Conservation (phyloP, 2,113 vertebrate species). For the Xyrauchen texanus region DNA sequence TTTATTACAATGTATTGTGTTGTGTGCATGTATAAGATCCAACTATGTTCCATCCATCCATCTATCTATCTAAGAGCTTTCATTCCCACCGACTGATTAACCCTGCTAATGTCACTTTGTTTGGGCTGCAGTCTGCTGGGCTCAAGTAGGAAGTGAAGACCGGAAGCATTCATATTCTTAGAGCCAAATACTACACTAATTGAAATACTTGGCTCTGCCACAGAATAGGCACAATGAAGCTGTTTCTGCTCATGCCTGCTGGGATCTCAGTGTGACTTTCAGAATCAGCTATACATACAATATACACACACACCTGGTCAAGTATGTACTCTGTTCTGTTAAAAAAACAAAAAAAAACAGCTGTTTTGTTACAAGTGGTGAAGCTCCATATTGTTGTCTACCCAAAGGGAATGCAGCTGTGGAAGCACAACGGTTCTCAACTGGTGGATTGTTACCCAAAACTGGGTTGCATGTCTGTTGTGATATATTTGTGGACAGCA, state of each 20-base stretch:
- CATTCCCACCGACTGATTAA: conserved; percentile 75
- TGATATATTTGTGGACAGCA: too few species aligned
- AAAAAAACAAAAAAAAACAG: background rate
- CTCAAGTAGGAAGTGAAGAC: conserved; percentile 48
- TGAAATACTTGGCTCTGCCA: conserved; percentile 3
- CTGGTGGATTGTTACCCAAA: too few species aligned
- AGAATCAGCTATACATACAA: conserved; percentile 27
- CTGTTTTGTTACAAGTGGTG: background rate
- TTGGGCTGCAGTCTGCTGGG: conserved; percentile 73
- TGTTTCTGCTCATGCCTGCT: conserved; percentile 27
- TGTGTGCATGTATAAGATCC: too few species aligned
- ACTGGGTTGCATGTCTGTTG: too few species aligned
- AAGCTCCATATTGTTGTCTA: background rate
- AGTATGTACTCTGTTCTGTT: conserved; percentile 14
- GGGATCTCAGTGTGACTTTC: conserved; percentile 20
- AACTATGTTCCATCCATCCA: too few species aligned
- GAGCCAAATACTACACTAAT: conserved; percentile 6
- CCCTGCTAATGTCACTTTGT: conserved; percentile 77
- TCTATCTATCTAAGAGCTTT: conserved; percentile 64
- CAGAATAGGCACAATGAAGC: background rate
- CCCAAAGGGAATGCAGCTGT: background rate
- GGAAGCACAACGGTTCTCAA: background rate
- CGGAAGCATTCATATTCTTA: conserved; percentile 47
- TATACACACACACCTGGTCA: conserved; percentile 18
- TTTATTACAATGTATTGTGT: too few species aligned